phyloP scores from a whole-genome alignment of 2,113 vertebrate genomes.

The Meriones unguiculatus region DNA sequence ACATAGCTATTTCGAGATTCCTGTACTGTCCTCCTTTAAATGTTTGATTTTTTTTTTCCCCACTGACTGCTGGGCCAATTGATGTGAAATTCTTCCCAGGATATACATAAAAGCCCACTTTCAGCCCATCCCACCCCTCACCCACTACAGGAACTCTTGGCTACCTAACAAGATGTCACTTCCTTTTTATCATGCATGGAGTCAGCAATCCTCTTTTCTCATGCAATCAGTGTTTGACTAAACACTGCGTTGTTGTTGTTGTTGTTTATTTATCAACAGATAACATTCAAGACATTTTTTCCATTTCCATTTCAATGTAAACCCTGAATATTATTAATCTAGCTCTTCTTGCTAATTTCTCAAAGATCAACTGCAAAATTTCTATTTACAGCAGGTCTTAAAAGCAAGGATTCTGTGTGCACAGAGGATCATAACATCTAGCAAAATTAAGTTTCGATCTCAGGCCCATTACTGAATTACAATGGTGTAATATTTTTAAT shows the following conservation, averaged over 20 bases:
- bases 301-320: not conserved
- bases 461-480: not conserved
- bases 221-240: not conserved
- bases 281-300: not conserved
- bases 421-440: not conserved
- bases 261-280: not conserved
- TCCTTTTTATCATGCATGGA: not conserved
- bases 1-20: not conserved
- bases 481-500: not conserved
- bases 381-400: not conserved
- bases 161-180: not conserved
- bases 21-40: not conserved
- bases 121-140: not conserved
- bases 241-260: too few species aligned
- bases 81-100: not conserved
- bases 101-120: not conserved
- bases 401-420: not conserved
- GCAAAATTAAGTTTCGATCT: not conserved
- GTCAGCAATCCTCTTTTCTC: not conserved
- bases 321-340: not conserved
- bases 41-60: not conserved
- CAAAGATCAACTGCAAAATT: slow-evolving; percentile 11
- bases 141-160: not conserved
- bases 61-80: not conserved
- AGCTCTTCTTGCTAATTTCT: not conserved